These are phyloP conservation scores for Falco columbarius DNA, from an alignment of 2,797 vertebrate species.

Conservation along the genomic window DNA sequence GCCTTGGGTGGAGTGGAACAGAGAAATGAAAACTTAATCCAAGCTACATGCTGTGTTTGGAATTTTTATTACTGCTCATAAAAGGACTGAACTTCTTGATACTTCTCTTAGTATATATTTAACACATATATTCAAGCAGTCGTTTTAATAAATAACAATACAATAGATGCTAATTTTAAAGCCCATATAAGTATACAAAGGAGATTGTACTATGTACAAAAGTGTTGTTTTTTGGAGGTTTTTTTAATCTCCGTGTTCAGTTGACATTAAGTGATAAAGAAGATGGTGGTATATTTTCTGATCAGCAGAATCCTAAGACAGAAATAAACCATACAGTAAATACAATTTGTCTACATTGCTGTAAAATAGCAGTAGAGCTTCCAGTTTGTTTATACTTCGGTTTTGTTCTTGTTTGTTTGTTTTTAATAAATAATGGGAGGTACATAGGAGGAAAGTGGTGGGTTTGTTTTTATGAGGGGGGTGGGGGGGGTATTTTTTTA, in stretches of 20 bases:
- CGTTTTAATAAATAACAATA: neutral
- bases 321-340: neutral
- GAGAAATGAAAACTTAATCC: neutral
- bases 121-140: neutral
- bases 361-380: neutral
- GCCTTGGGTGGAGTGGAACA: neutral
- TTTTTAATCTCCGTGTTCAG: neutral
- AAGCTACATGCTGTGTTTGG: neutral
- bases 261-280: neutral
- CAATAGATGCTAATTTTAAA: neutral
- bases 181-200: neutral
- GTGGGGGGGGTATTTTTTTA: neutral
- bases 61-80: conserved; percentile 1
- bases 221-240: neutral
- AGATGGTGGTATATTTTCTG: neutral
- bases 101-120: too few species aligned
- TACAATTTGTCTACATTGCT: neutral
- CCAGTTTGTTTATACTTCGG: neutral
- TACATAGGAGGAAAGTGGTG: neutral
- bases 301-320: neutral
- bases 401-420: neutral
- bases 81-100: neutral
- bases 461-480: neutral
- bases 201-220: neutral
- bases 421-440: neutral